Percentiles rank a stretch among this genome's conserved stretches.
phyloP scores from a whole-genome alignment of 2,113 vertebrate species.

The Cochlearius cochlearius region DNA sequence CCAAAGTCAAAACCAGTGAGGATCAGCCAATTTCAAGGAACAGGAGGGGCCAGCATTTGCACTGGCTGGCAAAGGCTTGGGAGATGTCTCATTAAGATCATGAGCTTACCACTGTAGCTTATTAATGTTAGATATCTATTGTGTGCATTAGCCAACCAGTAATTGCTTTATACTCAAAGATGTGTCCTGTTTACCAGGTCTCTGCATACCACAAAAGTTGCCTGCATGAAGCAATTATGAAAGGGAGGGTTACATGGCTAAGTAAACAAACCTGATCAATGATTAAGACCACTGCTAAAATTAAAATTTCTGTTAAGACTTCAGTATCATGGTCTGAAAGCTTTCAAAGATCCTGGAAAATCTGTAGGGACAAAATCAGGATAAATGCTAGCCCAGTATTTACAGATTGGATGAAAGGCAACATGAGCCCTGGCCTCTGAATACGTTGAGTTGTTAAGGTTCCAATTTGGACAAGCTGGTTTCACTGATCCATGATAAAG shows the following conservation, averaged over 20 bases:
- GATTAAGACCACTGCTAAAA: background rate
- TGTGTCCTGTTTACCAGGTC: background rate
- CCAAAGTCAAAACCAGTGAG: background rate
- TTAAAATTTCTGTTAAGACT: background rate
- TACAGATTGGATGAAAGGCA: background rate
- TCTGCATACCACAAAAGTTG: background rate
- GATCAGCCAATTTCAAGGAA: background rate
- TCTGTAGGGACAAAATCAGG: background rate
- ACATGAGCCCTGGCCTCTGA: background rate
- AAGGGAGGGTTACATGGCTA: background rate
- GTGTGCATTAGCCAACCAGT: background rate
- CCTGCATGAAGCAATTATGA: background rate
- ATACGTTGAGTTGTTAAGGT: background rate
- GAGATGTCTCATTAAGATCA: background rate
- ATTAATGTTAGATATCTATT: background rate
- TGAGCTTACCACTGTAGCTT: background rate
- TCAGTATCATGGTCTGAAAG: background rate
- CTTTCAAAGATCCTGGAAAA: background rate
- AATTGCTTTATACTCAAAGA: background rate
- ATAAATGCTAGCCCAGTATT: background rate
- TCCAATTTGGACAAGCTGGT: background rate
- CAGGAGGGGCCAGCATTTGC: background rate
- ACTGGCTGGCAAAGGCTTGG: background rate
- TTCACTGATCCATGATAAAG: background rate
- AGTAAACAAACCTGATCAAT: background rate